Evolutionary conservation across 2,113 vertebrate species (phyloP).

Genomic region (Nesogale talazaci): DNA sequence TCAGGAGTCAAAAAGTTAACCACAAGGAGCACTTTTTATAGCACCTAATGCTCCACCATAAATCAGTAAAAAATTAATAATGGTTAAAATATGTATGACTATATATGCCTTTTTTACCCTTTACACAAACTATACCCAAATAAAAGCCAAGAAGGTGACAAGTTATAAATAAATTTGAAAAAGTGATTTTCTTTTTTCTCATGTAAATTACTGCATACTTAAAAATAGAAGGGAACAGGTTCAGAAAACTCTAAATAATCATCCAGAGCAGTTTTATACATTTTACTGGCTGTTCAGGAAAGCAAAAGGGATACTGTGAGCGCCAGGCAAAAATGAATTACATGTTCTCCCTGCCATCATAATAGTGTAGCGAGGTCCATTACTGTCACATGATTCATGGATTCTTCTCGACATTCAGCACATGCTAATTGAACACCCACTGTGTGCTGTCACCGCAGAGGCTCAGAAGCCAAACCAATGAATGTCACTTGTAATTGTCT

Average conservation of each 20-base stretch:
- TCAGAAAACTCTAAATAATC: conserved; percentile 26
- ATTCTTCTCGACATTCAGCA: conserved; percentile 36
- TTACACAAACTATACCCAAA: background rate
- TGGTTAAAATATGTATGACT: background rate
- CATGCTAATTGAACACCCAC: conserved; percentile 60
- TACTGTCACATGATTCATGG: conserved; percentile 20
- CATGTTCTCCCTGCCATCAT: background rate
- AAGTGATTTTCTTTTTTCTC: background rate
- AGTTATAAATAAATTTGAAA: background rate
- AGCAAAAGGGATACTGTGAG: conserved; percentile 39
- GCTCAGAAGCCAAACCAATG: background rate
- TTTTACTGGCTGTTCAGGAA: conserved; percentile 21
- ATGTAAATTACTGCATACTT: background rate
- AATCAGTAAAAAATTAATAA: background rate
- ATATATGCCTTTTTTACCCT: background rate
- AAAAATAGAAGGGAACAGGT: conserved; percentile 31
- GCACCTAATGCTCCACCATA: background rate
- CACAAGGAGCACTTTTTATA: background rate
- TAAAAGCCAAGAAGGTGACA: background rate
- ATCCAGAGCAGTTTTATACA: conserved; percentile 33
- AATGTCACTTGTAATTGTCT: conserved; percentile 29
- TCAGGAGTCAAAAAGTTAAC: background rate
- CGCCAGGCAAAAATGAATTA: conserved; percentile 49
- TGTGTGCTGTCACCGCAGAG: conserved; percentile 46
- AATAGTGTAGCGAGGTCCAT: conserved; percentile 18